Base-by-base conservation (phyloP, 2,888 invertebrate genomes). In the Ormyrus pomaceus region DNA sequence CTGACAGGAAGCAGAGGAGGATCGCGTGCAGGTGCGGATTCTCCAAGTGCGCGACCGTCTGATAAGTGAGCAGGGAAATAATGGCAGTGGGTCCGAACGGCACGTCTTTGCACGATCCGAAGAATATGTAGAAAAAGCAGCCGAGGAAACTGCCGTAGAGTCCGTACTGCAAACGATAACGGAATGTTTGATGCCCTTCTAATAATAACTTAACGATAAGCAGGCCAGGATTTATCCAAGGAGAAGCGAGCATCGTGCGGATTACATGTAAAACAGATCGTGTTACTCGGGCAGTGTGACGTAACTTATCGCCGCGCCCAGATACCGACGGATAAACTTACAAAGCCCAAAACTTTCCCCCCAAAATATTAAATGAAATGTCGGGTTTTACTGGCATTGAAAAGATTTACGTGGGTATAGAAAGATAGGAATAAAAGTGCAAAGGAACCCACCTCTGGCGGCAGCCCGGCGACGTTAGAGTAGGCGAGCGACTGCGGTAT, bases 51-150 rank as follows among this genome's bases (percentile, higher is more conserved):
- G 93, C 93, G 0, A 96, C 93, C 51, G 95, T 94, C 91, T 96
- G 96, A 90, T 93, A 95, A 0, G 97, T 97, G 84, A 98, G 93
- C 77, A 98, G 92, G 5, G 98, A 96, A 83, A 96, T 95, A 86
- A 98, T 97, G 82, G 98, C 98, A 2, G 97, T 97, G 13, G 98
- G 98, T 10, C 98, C 98, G 85, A 97, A 94, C 0, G 98, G 97
- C 81, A 97, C 95, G 89, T 98, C 97, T 90, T 97, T 97, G 88
- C 97, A 96, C 83, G 97, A 97, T 66, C 98, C 98, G 85, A 98
- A 93, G 84, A 98, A 91, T 86, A 96, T 95, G 92, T 98, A 98
- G 82, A 98, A 93, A 91, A 98, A 95, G 89, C 96, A 95, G 64
- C 98, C 97, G 87, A 98, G 91, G 91, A 98, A 98, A n/a, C 98